These are phyloP conservation scores for Drosophila kepulauana DNA, from an alignment of 1,140 invertebrate genomes.

Conservation along the genomic window DNA sequence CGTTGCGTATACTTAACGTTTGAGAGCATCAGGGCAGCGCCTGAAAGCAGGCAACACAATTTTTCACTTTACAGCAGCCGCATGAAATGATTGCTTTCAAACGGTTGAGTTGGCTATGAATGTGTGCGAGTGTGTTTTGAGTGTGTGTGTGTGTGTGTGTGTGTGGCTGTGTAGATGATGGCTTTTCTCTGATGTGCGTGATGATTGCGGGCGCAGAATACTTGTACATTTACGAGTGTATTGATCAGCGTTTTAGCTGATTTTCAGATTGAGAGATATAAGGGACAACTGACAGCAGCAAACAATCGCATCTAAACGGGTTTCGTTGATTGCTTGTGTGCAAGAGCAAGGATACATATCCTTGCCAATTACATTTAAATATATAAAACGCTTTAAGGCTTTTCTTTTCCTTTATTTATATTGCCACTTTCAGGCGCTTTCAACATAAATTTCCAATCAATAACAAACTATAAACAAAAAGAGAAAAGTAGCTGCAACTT, in stretches of 20 bases:
- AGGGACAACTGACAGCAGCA: not conserved
- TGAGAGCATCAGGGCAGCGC: conserved; percentile 5
- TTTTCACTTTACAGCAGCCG: conserved; percentile 36
- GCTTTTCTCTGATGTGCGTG: not conserved
- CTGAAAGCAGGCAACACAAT: conserved; percentile 54
- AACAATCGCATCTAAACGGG: not conserved
- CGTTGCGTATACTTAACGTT: conserved; percentile 21
- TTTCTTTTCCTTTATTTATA: too few species aligned
- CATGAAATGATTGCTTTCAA: conserved; percentile 34
- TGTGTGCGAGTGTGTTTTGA: not conserved
- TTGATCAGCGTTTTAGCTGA: conserved; percentile 1
- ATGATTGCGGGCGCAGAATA: conserved; percentile 1
- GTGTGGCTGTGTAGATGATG: not conserved
- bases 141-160: not conserved
- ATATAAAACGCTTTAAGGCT: too few species aligned
- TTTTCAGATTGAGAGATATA: not conserved
- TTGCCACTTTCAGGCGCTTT: too few species aligned
- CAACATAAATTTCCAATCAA: too few species aligned
- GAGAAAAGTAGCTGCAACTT: too few species aligned
- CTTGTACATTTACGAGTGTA: not conserved
- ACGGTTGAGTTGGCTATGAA: not conserved
- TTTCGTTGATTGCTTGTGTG: not conserved
- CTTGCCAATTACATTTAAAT: too few species aligned
- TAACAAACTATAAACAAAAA: too few species aligned
- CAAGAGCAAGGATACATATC: too few species aligned